Evolutionary conservation across 2,113 vertebrate genomes (phyloP).

Genomic region (Monopterus albus): DNA sequence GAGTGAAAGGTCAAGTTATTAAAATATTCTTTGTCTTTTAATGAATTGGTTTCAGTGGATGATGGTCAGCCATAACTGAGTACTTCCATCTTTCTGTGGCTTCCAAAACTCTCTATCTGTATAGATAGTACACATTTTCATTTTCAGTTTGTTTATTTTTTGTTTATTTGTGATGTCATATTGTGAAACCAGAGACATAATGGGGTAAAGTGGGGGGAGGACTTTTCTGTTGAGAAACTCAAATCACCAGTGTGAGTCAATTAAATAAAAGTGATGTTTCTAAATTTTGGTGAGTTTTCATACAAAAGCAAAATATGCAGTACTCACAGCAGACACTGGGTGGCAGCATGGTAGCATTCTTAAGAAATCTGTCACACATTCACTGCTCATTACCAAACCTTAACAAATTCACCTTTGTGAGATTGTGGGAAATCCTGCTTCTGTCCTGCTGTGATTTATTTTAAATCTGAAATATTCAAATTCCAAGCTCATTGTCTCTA

Average conservation of each 20-base stretch:
- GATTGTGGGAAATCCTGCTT: background rate
- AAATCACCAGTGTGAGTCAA: slow-evolving; percentile 4
- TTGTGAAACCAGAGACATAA: background rate
- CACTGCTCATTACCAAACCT: background rate
- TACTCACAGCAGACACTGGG: slow-evolving; percentile 36
- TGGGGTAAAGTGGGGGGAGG: background rate
- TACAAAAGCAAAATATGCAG: background rate
- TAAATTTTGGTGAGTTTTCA: background rate
- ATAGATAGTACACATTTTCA: background rate
- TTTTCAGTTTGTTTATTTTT: slow-evolving; percentile 4
- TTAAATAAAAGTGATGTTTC: slow-evolving; percentile 50
- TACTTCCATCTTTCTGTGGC: background rate
- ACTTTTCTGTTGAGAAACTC: background rate
- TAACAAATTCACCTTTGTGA: background rate
- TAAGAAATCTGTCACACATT: background rate
- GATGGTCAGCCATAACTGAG: too few relatives aligned
- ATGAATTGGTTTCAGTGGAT: background rate
- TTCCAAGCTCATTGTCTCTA: background rate
- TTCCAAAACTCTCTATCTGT: background rate
- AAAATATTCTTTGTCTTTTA: background rate
- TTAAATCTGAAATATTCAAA: slow-evolving; percentile 26
- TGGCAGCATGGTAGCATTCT: slow-evolving; percentile 57
- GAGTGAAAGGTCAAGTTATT: background rate
- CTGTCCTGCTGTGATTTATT: slow-evolving; percentile 12
- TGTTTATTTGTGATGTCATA: slow-evolving; percentile 1